phyloP scores from a whole-genome alignment of 2,888 invertebrate genomes.

The Leucozona laternaria region DNA sequence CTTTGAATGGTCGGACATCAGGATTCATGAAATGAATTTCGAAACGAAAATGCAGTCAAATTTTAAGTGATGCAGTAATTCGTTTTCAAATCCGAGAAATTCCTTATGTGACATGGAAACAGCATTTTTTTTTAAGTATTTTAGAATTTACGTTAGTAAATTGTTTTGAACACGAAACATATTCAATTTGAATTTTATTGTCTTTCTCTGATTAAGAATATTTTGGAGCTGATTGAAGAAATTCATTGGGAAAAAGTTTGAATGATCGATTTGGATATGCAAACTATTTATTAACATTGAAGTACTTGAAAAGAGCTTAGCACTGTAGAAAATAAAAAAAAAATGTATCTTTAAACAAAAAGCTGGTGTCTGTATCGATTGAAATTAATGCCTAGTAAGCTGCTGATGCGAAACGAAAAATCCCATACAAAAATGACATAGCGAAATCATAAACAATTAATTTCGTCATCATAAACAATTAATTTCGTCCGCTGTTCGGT shows the following conservation, averaged over 20 bases:
- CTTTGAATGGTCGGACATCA: slow-evolving; percentile 41
- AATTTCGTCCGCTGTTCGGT: too few species aligned
- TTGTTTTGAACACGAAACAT: slow-evolving; percentile 25
- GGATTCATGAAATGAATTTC: slow-evolving; percentile 24
- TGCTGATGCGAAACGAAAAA: too few species aligned
- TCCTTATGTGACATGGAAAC: slow-evolving; percentile 7
- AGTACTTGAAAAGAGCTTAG: background rate
- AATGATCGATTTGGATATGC: background rate
- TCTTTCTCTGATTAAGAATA: background rate
- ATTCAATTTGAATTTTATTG: slow-evolving; percentile 8
- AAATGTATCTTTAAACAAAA: too few species aligned
- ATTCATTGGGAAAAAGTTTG: background rate
- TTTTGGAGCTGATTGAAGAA: background rate
- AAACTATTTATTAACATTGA: background rate
- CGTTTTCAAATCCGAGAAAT: slow-evolving; percentile 22
- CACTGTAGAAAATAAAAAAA: background rate
- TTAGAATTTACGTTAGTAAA: slow-evolving; percentile 7
- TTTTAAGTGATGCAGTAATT: slow-evolving; percentile 46
- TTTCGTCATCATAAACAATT: too few species aligned
- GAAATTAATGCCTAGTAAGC: too few species aligned
- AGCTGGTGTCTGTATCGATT: too few species aligned
- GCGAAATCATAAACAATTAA: too few species aligned
- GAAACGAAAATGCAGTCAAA: slow-evolving; percentile 12
- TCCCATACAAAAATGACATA: too few species aligned
- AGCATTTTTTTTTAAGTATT: background rate